Evolutionary conservation across 64 coral and sea anemone species (phyloP).

Genomic region (Stichodactyla helianthus): DNA sequence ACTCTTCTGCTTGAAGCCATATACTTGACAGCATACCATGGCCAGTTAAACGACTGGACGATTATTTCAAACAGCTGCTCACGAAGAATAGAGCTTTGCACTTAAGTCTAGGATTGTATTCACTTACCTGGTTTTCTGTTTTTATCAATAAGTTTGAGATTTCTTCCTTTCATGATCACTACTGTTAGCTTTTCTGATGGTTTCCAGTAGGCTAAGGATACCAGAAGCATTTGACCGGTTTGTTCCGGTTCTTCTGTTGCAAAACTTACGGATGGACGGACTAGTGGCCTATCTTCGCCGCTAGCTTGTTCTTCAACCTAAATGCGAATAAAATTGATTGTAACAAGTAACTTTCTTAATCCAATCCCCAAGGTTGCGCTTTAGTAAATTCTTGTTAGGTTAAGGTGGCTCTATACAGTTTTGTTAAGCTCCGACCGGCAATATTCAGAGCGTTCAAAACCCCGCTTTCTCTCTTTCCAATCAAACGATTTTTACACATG

Average conservation of each 20-base stretch:
- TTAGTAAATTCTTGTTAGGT: neutral
- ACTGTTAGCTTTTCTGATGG: slow-evolving; percentile 86
- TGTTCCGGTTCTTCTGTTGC: slow-evolving; percentile 52
- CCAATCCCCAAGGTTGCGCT: neutral
- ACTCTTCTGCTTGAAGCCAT: too few relatives aligned
- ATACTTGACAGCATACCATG: too few relatives aligned
- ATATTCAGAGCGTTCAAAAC: too few relatives aligned
- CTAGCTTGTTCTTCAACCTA: slow-evolving; percentile 28
- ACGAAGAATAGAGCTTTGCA: neutral
- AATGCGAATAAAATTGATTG: neutral
- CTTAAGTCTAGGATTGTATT: neutral
- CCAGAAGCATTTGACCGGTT: slow-evolving; percentile 51
- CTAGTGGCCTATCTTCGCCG: neutral
- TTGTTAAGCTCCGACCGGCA: too few relatives aligned
- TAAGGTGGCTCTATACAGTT: too few relatives aligned
- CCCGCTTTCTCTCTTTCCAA: too few relatives aligned
- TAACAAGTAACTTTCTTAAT: neutral
- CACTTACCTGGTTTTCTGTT: slow-evolving; percentile 63
- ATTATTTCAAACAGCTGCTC: too few relatives aligned
- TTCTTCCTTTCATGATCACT: slow-evolving; percentile 79
- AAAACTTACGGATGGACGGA: slow-evolving; percentile 44
- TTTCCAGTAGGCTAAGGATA: slow-evolving; percentile 78
- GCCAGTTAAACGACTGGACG: too few relatives aligned
- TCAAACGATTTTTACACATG: too few relatives aligned
- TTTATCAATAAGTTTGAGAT: slow-evolving; percentile 59